phyloP scores from a whole-genome alignment of 2,797 vertebrate species.

The Tapirus indicus region DNA sequence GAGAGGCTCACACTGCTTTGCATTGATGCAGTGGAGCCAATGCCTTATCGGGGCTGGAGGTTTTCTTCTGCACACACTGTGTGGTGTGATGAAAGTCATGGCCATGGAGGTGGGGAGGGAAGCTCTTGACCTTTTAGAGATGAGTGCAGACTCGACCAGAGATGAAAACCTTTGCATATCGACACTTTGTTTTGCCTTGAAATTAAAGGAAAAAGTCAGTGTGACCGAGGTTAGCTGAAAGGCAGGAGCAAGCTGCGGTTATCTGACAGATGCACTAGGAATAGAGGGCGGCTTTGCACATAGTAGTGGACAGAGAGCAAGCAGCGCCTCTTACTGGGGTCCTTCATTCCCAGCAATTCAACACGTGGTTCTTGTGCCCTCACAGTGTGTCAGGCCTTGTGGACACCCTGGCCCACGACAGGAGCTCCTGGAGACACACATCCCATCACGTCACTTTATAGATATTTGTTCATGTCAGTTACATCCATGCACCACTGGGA shows the following conservation, averaged over 20 bases:
- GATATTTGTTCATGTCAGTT: not conserved
- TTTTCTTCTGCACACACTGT: not conserved
- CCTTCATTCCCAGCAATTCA: not conserved
- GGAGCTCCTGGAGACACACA: not conserved
- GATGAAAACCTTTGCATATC: not conserved
- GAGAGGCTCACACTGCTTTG: not conserved
- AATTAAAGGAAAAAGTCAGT: not conserved
- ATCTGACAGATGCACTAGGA: not conserved
- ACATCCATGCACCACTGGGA: not conserved
- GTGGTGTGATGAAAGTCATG: not conserved
- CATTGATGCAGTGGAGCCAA: not conserved
- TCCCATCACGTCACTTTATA: not conserved
- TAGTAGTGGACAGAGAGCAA: not conserved
- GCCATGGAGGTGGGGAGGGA: not conserved
- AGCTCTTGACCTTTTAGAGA: not conserved
- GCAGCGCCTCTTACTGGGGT: accelerated
- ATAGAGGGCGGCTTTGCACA: not conserved
- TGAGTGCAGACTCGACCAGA: not conserved
- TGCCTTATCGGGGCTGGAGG: not conserved
- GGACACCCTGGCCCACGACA: too few relatives aligned
- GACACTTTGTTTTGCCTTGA: not conserved
- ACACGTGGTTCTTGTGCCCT: not conserved
- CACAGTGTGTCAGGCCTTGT: accelerated
- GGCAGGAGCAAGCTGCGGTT: not conserved
- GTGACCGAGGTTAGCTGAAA: not conserved